Evolutionary conservation across 2,888 invertebrate genomes (phyloP).

Genomic region (Synanthedon tipuliformis): DNA sequence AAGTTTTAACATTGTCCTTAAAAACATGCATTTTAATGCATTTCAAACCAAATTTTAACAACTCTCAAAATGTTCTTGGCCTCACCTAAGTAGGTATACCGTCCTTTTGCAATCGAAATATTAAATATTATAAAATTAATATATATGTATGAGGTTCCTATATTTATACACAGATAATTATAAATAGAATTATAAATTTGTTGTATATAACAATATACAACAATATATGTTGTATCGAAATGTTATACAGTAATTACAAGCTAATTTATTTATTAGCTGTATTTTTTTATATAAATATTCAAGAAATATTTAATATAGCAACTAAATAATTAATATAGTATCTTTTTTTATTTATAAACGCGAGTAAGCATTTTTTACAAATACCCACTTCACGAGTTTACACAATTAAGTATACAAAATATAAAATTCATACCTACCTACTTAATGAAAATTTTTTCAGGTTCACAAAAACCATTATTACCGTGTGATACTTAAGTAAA

Average conservation of each 20-base stretch:
- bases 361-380: too few species aligned
- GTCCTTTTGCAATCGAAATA: background rate
- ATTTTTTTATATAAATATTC: slow-evolving; percentile 2
- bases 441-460: too few species aligned
- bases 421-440: too few species aligned
- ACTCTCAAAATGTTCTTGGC: background rate
- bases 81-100: background rate
- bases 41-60: slow-evolving; percentile 14
- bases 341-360: too few species aligned
- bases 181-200: background rate
- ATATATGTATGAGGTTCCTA: background rate
- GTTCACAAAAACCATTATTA: too few species aligned
- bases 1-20: slow-evolving; percentile 14
- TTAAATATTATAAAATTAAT: background rate
- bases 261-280: background rate
- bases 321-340: too few species aligned
- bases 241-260: too few species aligned
- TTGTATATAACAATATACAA: too few species aligned
- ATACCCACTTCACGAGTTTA: too few species aligned
- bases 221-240: too few species aligned
- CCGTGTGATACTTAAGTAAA: too few species aligned
- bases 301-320: background rate
- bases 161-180: background rate
- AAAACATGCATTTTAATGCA: slow-evolving; percentile 37
- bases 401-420: too few species aligned